Evolutionary conservation across 2,797 vertebrate genomes (phyloP), one percentile per base, ranked within the genome.

Genomic region (Protosalanx chinensis): DNA sequence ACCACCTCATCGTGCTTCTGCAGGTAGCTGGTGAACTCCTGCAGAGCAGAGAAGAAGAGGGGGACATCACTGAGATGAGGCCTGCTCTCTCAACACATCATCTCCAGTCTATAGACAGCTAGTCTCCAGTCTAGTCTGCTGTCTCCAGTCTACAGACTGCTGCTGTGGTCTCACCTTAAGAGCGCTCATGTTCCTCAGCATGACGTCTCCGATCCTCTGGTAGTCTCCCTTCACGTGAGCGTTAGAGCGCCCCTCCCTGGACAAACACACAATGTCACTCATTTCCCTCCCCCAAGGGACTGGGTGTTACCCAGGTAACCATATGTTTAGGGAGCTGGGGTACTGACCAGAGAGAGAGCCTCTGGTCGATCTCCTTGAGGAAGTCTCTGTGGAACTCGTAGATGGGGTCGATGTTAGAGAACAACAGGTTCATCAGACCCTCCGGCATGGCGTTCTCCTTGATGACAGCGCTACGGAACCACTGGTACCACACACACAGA

Each of bases 301-400:
- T 58, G n/a, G 7, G 18, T 58, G 6, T 58, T 23, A 41, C 37
- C 7, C 37, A 41, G 37, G 37, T 10, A 41, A 41, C 8, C 8
- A 41, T 12, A 41, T 41, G 7, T 41, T 12, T 41, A 41, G 23
- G 6, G 51, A 5, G 51, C 1, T 16, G 4, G 16, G 51, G 51
- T 56, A 18, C 86, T 85, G 85, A 99, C 98, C 98, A 99, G 85
- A 97, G 93, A 4, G 88, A 93, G 73, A 99, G 93, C 72, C 96
- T 92, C 87, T 97, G 95, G 78, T 99, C 96, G 51, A 98, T 82
- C 88, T 98, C 96, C 58, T 91, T 96, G 74, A 99, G 93, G 85
- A 99, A 98, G 73, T 93, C 93, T 76, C 95, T 84, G 72, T 99
- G 98, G 89, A 98, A 96, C 85, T 98, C 95, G 2, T 97, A 97